phyloP scores from a whole-genome alignment of 1,140 invertebrate genomes.

The Archivesica marissinica region DNA sequence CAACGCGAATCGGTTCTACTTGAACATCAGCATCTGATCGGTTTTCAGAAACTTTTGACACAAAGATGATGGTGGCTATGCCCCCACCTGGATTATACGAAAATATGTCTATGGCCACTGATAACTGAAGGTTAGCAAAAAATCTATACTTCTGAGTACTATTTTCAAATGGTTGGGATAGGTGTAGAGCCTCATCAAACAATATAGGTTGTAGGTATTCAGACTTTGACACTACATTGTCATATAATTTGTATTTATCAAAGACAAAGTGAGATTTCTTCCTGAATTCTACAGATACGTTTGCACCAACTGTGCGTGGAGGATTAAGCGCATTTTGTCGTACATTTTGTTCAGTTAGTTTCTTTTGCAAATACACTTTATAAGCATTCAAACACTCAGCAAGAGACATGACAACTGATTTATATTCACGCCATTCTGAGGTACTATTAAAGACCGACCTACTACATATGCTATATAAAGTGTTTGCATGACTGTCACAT shows the following conservation, averaged over 20 bases:
- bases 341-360: not conserved
- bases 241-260: too few relatives aligned
- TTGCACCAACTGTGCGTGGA: not conserved
- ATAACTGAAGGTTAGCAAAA: conserved; percentile 38
- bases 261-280: too few relatives aligned
- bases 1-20: too few relatives aligned
- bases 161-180: conserved; percentile 43
- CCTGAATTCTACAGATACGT: conserved; percentile 1
- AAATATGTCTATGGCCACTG: conserved; percentile 32
- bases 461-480: conserved; percentile 5
- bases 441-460: conserved; percentile 15
- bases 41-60: too few relatives aligned
- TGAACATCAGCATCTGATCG: too few relatives aligned
- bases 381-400: conserved; percentile 33
- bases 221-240: too few relatives aligned
- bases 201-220: too few relatives aligned
- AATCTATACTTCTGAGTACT: conserved; percentile 15
- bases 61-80: too few relatives aligned
- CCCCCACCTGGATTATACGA: conserved; percentile 27
- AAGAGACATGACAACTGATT: not conserved
- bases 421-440: not conserved
- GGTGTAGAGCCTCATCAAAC: conserved; percentile 52
- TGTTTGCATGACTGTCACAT: conserved; percentile 10
- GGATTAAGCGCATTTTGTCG: conserved; percentile 11
- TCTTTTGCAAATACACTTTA: not conserved